These are phyloP conservation scores for Nycteola revayana DNA, from an alignment of 2,888 invertebrate genomes.

Conservation along the genomic window DNA sequence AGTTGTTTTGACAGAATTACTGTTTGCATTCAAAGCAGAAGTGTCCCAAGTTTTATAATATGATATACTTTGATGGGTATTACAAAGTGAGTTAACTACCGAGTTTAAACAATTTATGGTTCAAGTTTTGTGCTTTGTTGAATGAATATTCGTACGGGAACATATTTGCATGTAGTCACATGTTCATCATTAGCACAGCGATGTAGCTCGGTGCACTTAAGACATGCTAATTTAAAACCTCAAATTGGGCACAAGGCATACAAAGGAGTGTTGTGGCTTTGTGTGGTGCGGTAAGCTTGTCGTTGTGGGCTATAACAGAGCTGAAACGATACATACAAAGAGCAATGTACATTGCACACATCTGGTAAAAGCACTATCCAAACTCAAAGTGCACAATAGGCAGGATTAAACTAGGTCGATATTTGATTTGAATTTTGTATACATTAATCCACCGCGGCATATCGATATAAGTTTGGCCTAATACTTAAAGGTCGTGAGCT, in stretches of 20 bases:
- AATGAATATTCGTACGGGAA: too few relatives aligned
- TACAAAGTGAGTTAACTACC: too few relatives aligned
- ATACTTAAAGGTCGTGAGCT: too few relatives aligned
- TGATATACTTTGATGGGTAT: constrained; percentile 2
- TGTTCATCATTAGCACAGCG: constrained; percentile 40
- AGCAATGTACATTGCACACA: too few relatives aligned
- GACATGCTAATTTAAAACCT: constrained; percentile 59
- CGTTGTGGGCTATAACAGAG: constrained; percentile 30
- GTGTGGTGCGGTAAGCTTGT: constrained; percentile 30
- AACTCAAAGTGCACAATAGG: too few relatives aligned
- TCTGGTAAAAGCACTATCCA: too few relatives aligned
- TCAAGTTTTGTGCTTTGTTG: too few relatives aligned
- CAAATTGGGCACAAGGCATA: constrained; percentile 44
- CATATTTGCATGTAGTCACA: constrained; percentile 7
- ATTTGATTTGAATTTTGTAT: too few relatives aligned
- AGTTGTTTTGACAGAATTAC: constrained; percentile 1
- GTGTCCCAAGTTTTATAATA: constrained; percentile 6
- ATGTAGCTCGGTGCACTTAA: constrained; percentile 39
- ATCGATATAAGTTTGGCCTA: too few relatives aligned
- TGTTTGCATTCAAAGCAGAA: constrained; percentile 8
- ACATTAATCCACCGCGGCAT: too few relatives aligned
- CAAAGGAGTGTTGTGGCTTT: constrained; percentile 41
- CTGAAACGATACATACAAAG: constrained; percentile 33
- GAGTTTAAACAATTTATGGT: too few relatives aligned
- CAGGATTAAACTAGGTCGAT: too few relatives aligned